Conservation (phyloP, 2,888 invertebrate species). For the Sepioteuthis lessoniana region DNA sequence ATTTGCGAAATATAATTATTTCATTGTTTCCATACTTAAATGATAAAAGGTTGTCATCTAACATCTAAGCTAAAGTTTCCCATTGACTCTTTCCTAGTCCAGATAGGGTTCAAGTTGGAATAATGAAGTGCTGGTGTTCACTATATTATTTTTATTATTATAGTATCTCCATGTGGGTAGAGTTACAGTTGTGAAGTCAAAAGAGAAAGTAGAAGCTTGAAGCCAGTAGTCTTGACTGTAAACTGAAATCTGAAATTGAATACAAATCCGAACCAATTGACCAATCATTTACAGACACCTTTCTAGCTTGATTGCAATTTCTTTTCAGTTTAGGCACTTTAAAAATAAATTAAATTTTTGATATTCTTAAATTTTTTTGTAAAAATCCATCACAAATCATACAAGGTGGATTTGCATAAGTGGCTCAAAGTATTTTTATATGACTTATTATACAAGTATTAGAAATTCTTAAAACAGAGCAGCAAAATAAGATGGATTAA, state of each 20-base stretch:
- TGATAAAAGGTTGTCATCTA: neutral
- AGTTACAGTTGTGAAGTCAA: neutral
- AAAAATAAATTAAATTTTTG: neutral
- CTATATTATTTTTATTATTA: neutral
- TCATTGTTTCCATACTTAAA: too few species aligned
- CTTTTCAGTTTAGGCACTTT: neutral
- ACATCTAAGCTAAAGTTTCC: neutral
- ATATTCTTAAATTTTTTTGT: too few species aligned
- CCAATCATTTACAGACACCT: neutral
- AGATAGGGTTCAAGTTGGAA: neutral
- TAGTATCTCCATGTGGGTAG: neutral
- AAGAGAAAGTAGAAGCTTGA: neutral
- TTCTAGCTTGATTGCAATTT: neutral
- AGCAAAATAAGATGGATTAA: too few species aligned
- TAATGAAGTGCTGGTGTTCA: neutral
- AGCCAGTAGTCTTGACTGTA: neutral
- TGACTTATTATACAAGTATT: too few species aligned
- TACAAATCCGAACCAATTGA: neutral
- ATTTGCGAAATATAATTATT: too few species aligned
- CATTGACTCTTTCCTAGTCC: neutral
- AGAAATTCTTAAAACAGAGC: too few species aligned
- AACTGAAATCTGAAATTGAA: neutral
- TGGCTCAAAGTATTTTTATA: too few species aligned
- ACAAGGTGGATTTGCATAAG: too few species aligned
- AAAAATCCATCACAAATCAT: too few species aligned